Evolutionary conservation across 1,140 invertebrate species (phyloP), one percentile per base, ranked within the genome.

Genomic region (Eufriesea mexicana): DNA sequence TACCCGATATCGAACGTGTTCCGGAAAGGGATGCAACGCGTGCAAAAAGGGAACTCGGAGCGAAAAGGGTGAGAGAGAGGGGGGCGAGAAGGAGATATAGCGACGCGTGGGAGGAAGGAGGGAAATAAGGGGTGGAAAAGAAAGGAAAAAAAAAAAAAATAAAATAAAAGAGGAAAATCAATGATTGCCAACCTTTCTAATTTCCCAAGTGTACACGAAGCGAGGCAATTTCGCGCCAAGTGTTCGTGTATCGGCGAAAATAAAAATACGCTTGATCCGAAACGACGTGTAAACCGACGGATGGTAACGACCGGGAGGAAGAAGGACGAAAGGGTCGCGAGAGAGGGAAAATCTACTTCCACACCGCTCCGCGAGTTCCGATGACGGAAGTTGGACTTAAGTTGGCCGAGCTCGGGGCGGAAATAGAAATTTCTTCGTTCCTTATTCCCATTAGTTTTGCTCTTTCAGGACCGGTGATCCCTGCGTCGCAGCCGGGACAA

Each of bases 161-260:
- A 72, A 55, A 4, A 4, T 35, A 47, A n/a, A 35, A 28, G 42
- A 57, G 49, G 49, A 55, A 83, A 62, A 84, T 91, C 90, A 91
- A 91, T 91, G 88, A 87, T 86, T 76, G 61, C 72, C 71, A 84
- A 84, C 77, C 71, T 71, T 90, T 87, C 80, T 91, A 91, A 91
- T 91, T 91, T 91, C 90, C 91, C 91, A 90, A 88, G 90, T 89
- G 90, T 89, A 87, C 81, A 72, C 16, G 73, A 25, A 12, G 42
- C 71, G 67, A 61, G 62, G 35, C 68, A 55, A 73, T 84, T 68
- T 70, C 55, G 70, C 61, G 71, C 42, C 47, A 74, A 28, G 45
- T 61, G 61, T 73, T 75, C 79, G 67, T 84, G 84, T n/a, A n/a
- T 84, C 66, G 42, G n/a, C 25, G 61, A 64, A 55, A 67, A 86